Evolutionary conservation across 2,888 invertebrate species (phyloP), one percentile per base, ranked within the genome.

Genomic region (Macaria notata): DNA sequence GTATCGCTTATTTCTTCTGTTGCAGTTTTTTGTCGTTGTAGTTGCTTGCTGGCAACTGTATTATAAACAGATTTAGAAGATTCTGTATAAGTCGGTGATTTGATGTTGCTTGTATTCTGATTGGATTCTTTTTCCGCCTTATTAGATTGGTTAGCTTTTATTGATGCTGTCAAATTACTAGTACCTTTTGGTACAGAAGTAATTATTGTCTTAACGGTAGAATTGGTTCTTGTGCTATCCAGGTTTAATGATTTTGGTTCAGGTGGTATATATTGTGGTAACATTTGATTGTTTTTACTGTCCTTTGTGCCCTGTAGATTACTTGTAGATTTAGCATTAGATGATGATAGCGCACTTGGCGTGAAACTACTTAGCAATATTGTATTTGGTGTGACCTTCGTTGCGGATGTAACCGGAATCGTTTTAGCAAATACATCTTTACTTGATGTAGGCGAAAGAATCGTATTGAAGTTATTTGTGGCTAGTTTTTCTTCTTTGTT

Each of bases 21-120:
- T 39, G 73, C 56, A 52, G 71, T 73, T 63, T 79, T 81, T 72
- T 84, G 81, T 19, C 76, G 73, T 49, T 78, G 78, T 62, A 83
- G 64, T 61, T 77, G 75, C 68, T 78, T 85, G 48, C 38, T 68
- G 30, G 61, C 68, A 51, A 31, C 30, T n/a, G 64, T 60, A 47
- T 50, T 59, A 6, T 41, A 49, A 43, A 56, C 39, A 49, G 50
- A 62, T 60, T 64, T 59, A 31, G 47, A 8, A 5, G 49, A 46
- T 6, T 56, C 55, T 9, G 46, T n/a, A 39, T 45, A 41, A 5
- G n/a, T 43, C 39, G 57, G 47, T 42, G 55, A 38, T 56, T 62
- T 53, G 29, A 52, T 41, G 38, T 50, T 65, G n/a, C 36, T 54
- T 52, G 4, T 8, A 36, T 9, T 41, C 9, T 41, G 8, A 9